Evolutionary conservation across 2,888 invertebrate species (phyloP).

Genomic region (Parthenolecanium corni): DNA sequence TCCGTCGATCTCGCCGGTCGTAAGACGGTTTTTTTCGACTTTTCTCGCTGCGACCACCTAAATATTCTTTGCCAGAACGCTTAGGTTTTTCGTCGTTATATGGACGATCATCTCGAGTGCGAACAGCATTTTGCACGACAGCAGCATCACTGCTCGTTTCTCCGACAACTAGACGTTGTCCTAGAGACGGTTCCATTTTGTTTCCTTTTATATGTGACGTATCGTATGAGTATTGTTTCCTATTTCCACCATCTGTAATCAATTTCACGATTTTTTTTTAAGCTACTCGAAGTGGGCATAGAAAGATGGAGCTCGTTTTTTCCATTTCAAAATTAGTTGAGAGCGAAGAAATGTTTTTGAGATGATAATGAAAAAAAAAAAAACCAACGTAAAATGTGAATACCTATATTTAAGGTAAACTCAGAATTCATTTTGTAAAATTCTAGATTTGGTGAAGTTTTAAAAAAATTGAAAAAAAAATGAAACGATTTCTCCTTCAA

Average conservation of each 20-base stretch:
- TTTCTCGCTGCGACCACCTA: background rate
- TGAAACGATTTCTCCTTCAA: too few species aligned
- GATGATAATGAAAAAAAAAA: background rate
- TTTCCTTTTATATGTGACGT: background rate
- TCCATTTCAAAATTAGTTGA: too few species aligned
- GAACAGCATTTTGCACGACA: background rate
- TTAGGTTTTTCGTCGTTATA: background rate
- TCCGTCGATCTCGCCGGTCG: background rate
- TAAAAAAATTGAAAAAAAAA: too few species aligned
- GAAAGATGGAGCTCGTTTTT: background rate
- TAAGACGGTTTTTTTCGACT: slow-evolving; percentile 16
- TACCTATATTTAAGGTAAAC: too few species aligned
- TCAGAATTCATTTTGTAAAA: too few species aligned
- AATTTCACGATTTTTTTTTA: background rate
- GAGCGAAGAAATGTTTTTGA: background rate
- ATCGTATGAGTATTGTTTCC: background rate
- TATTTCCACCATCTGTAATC: background rate
- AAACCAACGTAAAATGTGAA: too few species aligned
- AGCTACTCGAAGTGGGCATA: background rate
- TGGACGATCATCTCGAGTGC: slow-evolving; percentile 36
- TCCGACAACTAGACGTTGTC: slow-evolving; percentile 46
- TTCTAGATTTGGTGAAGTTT: too few species aligned
- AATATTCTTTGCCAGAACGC: background rate
- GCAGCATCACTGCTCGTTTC: slow-evolving; percentile 31
- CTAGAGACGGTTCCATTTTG: slow-evolving; percentile 41